Base-by-base conservation (phyloP, 2,797 vertebrate genomes). In the Myotis pilosus region DNA sequence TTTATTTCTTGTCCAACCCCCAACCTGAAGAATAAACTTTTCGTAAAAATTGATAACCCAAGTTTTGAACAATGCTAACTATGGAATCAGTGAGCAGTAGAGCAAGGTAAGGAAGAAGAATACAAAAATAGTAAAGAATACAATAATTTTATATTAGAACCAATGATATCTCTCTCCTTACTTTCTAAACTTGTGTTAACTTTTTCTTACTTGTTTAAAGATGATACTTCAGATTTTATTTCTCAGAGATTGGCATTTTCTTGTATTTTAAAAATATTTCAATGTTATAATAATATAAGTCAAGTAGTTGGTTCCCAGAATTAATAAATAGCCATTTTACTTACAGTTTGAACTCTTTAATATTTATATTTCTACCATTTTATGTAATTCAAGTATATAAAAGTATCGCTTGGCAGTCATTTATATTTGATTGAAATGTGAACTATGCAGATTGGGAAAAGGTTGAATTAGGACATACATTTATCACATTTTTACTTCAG, bases 401-500 rank as follows among this genome's bases (percentile, higher is more conserved):
- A 94, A 95, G 89, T 23, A 62, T 79, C 69, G 25, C 68, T 88
- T 74, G 28, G 25, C 51, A 84, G 80, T 93, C 86, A 94, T 94
- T 95, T 96, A 33, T 10, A 91, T 94, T 95, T 95, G 75, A 89
- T 36, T 94, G 69, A 97, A 96, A 97, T 94, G 30, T 89, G 75
- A 96, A 95, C 92, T 88, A 93, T 79, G 79, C 44, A 96, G 62
- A 94, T 96, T 92, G 62, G 44, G 11, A 94, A 97, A 94, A 94
- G 66, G 53, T 94, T 95, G 81, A 96, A 96, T 95, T 97, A 96
- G 71, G 53, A 95, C 96, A 96, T 75, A 86, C 49, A 94, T 95
- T 95, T 93, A 97, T 96, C 81, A 95, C 19, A 79, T 92, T 94
- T 97, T 95, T 80, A 91, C 57, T 93, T 96, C n/a, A 90, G 72